phyloP scores from a whole-genome alignment of 2,797 vertebrate genomes.

The Calcarius lapponicus region DNA sequence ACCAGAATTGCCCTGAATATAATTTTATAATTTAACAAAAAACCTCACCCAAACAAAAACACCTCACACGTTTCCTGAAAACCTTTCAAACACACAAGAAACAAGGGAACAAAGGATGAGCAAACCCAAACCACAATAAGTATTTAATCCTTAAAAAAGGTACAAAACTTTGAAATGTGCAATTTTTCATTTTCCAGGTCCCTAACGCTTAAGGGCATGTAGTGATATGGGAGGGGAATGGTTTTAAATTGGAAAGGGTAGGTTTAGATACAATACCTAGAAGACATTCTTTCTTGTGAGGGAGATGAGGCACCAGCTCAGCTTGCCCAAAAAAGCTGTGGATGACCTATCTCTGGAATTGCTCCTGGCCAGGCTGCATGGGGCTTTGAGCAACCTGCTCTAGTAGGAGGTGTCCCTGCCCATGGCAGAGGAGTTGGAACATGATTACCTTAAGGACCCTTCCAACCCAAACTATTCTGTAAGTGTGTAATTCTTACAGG shows the following conservation, averaged over 20 bases:
- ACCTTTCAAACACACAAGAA: not conserved
- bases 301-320: not conserved
- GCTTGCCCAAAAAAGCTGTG: not conserved
- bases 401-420: not conserved
- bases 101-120: not conserved
- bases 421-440: not conserved
- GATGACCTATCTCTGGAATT: not conserved
- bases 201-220: not conserved
- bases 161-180: not conserved
- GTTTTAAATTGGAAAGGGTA: not conserved
- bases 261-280: not conserved
- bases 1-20: not conserved
- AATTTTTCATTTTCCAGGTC: not conserved
- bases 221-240: not conserved
- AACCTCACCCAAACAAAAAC: not conserved
- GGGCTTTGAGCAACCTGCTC: not conserved
- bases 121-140: not conserved
- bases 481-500: not conserved
- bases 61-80: not conserved
- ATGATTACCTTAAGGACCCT: not conserved
- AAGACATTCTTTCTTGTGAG: not conserved
- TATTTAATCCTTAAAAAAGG: not conserved
- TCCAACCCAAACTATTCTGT: not conserved
- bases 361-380: not conserved
- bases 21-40: not conserved